Percentiles rank a stretch among this genome's conserved stretches.
These are phyloP conservation scores for Oostethus manadensis DNA, from an alignment of 2,113 vertebrate genomes.

Conservation along the genomic window DNA sequence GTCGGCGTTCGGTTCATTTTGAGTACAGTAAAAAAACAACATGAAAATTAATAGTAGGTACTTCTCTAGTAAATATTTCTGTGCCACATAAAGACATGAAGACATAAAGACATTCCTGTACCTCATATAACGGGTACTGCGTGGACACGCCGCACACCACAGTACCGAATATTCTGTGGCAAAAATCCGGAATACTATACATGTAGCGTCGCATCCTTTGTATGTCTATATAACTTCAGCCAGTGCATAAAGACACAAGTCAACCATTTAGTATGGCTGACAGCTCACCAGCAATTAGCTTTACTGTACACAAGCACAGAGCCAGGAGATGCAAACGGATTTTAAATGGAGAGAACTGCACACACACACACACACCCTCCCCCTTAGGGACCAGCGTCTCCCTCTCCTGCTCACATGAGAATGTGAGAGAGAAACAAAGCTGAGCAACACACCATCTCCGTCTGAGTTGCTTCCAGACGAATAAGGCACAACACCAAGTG, in stretches of 20 bases:
- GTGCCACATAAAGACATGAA: too few relatives aligned
- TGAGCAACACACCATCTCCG: slow-evolving; percentile 53
- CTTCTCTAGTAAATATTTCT: too few relatives aligned
- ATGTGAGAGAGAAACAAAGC: slow-evolving; percentile 46
- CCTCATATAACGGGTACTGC: too few relatives aligned
- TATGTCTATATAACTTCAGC: neutral
- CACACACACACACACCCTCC: slow-evolving; percentile 1
- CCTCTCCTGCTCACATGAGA: slow-evolving; percentile 7
- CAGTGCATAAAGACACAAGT: slow-evolving; percentile 1
- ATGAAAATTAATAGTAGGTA: too few relatives aligned
- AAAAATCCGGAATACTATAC: too few relatives aligned
- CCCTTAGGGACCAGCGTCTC: slow-evolving; percentile 12
- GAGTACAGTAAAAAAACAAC: too few relatives aligned
- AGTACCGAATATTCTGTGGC: too few relatives aligned
- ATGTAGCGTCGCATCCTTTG: neutral
- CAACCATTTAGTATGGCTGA: slow-evolving; percentile 60
- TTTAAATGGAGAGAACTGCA: slow-evolving; percentile 37
- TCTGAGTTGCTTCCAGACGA: slow-evolving; percentile 60
- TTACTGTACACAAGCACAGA: slow-evolving; percentile 33
- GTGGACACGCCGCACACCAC: too few relatives aligned
- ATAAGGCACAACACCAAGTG: slow-evolving; percentile 70
- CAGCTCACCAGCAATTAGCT: slow-evolving; percentile 47
- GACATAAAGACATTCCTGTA: too few relatives aligned
- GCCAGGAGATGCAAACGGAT: slow-evolving; percentile 17
- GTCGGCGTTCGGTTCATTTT: too few relatives aligned